These are phyloP conservation scores for Pristionchus fissidentatus DNA, from an alignment of 2,888 invertebrate species.

Conservation along the genomic window DNA sequence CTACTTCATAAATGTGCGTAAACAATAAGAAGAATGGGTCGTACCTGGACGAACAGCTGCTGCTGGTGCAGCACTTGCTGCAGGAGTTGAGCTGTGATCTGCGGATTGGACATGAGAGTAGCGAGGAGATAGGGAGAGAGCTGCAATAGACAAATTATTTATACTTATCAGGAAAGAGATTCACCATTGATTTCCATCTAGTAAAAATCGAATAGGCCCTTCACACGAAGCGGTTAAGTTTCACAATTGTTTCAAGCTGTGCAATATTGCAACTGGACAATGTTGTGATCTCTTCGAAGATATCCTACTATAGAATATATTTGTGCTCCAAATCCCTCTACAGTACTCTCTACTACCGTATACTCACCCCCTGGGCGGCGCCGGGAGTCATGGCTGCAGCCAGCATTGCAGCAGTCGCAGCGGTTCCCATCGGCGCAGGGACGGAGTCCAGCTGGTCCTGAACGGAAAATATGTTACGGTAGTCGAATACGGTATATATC, in stretches of 20 bases:
- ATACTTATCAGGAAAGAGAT: background rate
- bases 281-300: no score
- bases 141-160: background rate
- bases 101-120: background rate
- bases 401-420: conserved; percentile 10
- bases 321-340: no score
- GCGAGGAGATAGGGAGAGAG: conserved; percentile 4
- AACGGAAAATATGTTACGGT: background rate
- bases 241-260: no score
- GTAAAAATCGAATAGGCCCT: no score
- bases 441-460: conserved; percentile 1
- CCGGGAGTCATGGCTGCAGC: conserved; percentile 11
- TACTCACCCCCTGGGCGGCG: background rate
- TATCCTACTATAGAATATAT: no score
- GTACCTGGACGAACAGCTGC: conserved; percentile 11
- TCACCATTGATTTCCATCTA: no score
- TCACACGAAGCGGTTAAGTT: no score
- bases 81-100: conserved; percentile 12
- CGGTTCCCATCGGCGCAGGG: background rate
- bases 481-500: no score
- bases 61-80: conserved; percentile 40
- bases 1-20: no score
- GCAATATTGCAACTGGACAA: no score
- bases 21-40: background rate
- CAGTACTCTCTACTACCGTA: no score